Percentiles rank a stretch among this genome's conserved stretches.
phyloP scores from a whole-genome alignment of 2,888 invertebrate species.

The Leuctra nigra region DNA sequence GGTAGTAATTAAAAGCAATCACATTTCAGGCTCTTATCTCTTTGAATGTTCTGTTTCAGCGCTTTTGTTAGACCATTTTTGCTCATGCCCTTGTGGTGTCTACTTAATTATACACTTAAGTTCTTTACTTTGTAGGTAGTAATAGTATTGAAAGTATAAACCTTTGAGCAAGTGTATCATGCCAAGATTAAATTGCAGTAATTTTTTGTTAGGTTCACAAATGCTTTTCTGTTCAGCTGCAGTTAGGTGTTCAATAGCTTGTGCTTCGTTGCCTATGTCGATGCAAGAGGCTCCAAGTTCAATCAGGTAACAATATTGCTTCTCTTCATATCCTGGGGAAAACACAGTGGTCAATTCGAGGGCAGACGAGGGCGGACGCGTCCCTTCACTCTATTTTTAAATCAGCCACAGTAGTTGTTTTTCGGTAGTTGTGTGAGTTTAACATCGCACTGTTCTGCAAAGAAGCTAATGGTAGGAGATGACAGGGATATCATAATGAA shows the following conservation, averaged over 20 bases:
- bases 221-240: conserved; percentile 27
- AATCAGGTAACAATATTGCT: conserved; percentile 35
- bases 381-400: no score
- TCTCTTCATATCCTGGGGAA: conserved; percentile 20
- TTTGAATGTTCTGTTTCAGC: neutral
- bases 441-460: no score
- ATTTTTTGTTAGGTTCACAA: neutral
- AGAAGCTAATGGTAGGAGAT: no score
- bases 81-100: neutral
- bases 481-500: no score
- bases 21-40: neutral
- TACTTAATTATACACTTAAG: no score
- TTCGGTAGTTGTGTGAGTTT: no score
- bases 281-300: conserved; percentile 37
- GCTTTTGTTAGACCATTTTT: neutral
- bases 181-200: neutral
- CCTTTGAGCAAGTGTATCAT: conserved; percentile 1
- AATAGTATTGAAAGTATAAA: neutral
- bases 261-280: conserved; percentile 34
- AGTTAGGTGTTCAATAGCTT: conserved; percentile 35
- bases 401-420: no score
- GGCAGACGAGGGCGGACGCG: no score
- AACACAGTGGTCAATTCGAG: neutral
- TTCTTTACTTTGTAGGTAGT: neutral
- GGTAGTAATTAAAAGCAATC: neutral